These are phyloP conservation scores for Lerema accius DNA, from an alignment of 1,140 invertebrate genomes.

Conservation along the genomic window DNA sequence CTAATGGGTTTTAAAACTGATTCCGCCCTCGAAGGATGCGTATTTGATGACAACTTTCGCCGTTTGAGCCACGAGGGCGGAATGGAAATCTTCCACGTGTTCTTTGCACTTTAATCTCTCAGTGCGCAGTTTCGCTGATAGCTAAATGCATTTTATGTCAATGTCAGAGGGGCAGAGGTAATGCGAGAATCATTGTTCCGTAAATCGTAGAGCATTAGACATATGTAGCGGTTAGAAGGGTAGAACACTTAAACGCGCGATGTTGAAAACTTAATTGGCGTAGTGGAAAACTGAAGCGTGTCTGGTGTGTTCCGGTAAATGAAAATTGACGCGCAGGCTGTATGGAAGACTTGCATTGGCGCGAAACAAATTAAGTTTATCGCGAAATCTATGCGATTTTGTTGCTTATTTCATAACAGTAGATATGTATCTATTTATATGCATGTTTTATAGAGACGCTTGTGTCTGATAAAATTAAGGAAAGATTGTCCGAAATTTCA, in stretches of 20 bases:
- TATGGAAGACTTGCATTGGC: neutral
- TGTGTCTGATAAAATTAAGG: too few relatives aligned
- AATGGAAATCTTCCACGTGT: constrained; percentile 41
- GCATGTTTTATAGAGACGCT: too few relatives aligned
- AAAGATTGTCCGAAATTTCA: constrained; percentile 14
- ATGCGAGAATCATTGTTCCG: constrained; percentile 32
- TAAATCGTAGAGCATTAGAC: constrained; percentile 47
- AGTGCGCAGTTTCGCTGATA: constrained; percentile 21
- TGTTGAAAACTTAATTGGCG: constrained; percentile 46
- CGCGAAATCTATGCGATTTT: neutral
- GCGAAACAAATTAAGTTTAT: constrained; percentile 1
- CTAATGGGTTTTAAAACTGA: constrained; percentile 82
- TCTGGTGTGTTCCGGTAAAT: constrained; percentile 27
- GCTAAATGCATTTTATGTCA: constrained; percentile 33
- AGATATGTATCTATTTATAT: too few relatives aligned
- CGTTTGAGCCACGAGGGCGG: constrained; percentile 49
- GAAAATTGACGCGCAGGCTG: constrained; percentile 8
- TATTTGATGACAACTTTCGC: constrained; percentile 80
- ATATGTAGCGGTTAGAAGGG: constrained; percentile 48
- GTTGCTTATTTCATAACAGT: neutral
- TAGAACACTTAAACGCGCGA: constrained; percentile 39
- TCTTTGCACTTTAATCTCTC: constrained; percentile 57
- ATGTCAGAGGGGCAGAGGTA: constrained; percentile 38
- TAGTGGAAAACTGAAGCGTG: constrained; percentile 25
- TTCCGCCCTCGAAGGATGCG: constrained; percentile 77